Base-by-base conservation (phyloP, 2,888 invertebrate genomes). In the Exephanes ischioxanthus region DNA sequence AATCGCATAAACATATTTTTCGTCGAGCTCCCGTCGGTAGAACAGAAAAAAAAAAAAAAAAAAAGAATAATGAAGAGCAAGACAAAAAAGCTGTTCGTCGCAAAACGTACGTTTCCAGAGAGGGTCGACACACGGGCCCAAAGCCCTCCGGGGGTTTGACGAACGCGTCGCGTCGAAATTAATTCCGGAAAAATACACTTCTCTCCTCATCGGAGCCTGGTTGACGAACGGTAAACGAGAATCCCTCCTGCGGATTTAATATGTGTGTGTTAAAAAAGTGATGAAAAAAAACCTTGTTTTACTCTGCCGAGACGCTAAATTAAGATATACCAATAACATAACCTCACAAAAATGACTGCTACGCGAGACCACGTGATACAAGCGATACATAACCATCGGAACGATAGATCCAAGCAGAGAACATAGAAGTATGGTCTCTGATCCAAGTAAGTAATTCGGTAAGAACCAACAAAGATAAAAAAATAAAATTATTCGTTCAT, bases 111-210 rank as follows among this genome's bases (percentile, higher is more conserved):
- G 45, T 41, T 41, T 72, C 51, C 77, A 9, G 51, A 22, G 72
- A 78, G 55, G 67, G 5, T 11, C 26, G 63, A 5, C 11, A 67
- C 70, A n/a, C 53, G 73, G 33, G 61, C 30, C n/a, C 66, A 76
- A 68, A 73, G 68, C 61, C 73, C 76, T 75, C 63, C 26, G 45
- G 79, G 55, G 75, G 61, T 33, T 81, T 73, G 80, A 80, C 80
- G 80, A 73, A 55, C 80, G 68, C 53, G 19, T 48, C 75, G 70
- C 68, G 72, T 67, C 71, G 51, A 82, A 79, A 85, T 85, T 85
- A 85, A 85, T 85, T 82, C 82, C 63, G 76, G 66, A 45, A 79
- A 71, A 58, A 58, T 14, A 82, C 9, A 82, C 45, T 26, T 51
- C 70, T 37, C 72, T 63, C 37, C 81, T 55, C 73, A 80, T 81